Percentiles rank a stretch among this genome's conserved stretches.
Conservation (phyloP, 2,888 invertebrate species). For the Drosophila birchii region DNA sequence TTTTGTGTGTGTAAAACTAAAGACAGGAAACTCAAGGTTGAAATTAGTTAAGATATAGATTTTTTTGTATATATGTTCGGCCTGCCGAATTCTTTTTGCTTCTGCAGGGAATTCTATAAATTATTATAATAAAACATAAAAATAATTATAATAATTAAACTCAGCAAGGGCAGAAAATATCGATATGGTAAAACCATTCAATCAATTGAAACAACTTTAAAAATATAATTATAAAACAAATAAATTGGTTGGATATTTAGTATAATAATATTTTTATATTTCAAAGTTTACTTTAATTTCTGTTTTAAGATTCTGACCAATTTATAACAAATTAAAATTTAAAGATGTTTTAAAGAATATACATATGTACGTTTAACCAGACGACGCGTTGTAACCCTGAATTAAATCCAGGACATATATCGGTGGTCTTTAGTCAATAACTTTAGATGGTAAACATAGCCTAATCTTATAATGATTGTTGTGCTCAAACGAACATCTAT, state of each 20-base stretch:
- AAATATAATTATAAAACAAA: not conserved
- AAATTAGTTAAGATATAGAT: not conserved
- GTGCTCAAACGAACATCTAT: slow-evolving; percentile 35
- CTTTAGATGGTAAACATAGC: slow-evolving; percentile 35
- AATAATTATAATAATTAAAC: not conserved
- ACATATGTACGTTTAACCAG: slow-evolving; percentile 3
- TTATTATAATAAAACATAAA: not conserved
- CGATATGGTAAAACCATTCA: not conserved
- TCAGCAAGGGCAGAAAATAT: not conserved
- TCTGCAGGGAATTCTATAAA: not conserved
- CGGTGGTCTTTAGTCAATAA: slow-evolving; percentile 33
- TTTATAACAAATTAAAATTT: not conserved
- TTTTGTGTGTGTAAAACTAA: slow-evolving; percentile 26
- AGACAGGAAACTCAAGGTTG: not conserved
- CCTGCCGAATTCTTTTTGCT: slow-evolving; percentile 12
- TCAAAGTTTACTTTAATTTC: no score
- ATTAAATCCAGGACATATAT: slow-evolving; percentile 4
- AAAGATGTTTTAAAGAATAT: not conserved
- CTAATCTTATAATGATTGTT: slow-evolving; percentile 34
- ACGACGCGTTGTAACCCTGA: slow-evolving; percentile 11
- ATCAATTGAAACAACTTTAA: not conserved
- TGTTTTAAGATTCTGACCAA: not conserved
- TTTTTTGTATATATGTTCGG: slow-evolving; percentile 2
- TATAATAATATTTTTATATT: no score
- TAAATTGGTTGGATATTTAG: no score